phyloP scores from a whole-genome alignment of 2,888 invertebrate species.

The Drosophila mimetica region DNA sequence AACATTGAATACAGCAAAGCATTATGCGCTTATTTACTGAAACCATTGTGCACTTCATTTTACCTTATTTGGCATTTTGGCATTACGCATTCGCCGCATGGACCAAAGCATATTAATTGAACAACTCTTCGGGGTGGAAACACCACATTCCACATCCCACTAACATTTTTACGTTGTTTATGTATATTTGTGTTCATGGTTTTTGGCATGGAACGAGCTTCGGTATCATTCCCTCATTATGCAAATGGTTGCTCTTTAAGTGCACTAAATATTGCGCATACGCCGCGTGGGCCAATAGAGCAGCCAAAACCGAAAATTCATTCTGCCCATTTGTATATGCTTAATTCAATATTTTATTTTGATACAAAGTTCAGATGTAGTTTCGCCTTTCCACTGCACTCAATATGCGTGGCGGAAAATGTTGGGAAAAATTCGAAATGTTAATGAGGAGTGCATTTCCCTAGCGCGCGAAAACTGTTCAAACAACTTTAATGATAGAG shows the following conservation, averaged over 20 bases:
- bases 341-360: slow-evolving; percentile 46
- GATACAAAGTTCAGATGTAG: slow-evolving; percentile 28
- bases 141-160: background rate
- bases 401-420: slow-evolving; percentile 1
- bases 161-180: slow-evolving; percentile 18
- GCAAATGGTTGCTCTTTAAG: slow-evolving; percentile 49
- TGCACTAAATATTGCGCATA: slow-evolving; percentile 49
- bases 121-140: slow-evolving; percentile 24
- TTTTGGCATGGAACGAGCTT: background rate
- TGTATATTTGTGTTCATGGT: slow-evolving; percentile 15
- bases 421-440: slow-evolving; percentile 15
- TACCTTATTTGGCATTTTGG: slow-evolving; percentile 30
- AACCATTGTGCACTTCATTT: slow-evolving; percentile 33
- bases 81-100: slow-evolving; percentile 34
- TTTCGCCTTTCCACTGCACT: slow-evolving; percentile 11
- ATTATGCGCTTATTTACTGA: slow-evolving; percentile 43
- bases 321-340: slow-evolving; percentile 7
- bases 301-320: slow-evolving; percentile 9
- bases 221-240: slow-evolving; percentile 43
- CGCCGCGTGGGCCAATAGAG: slow-evolving; percentile 22
- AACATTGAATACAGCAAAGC: slow-evolving; percentile 23
- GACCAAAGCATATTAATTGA: slow-evolving; percentile 43
- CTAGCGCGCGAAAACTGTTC: slow-evolving; percentile 3
- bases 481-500: slow-evolving; percentile 16
- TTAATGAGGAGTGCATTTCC: slow-evolving; percentile 10